Conservation (phyloP, 2,888 invertebrate genomes). For the Muschampia plurimacula region DNA sequence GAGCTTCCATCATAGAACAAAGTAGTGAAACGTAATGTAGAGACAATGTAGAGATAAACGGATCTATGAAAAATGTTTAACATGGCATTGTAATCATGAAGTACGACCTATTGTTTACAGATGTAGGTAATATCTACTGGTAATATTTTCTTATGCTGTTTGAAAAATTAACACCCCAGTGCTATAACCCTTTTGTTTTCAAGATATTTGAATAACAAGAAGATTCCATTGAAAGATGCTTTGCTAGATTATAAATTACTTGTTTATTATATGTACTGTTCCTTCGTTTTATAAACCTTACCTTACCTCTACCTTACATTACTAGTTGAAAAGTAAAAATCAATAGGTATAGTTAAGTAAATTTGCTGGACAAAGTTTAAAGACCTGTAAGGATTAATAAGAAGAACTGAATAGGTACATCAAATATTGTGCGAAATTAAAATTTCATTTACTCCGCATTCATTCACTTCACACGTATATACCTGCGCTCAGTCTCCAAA, state of each 20-base stretch:
- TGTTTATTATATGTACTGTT: not conserved
- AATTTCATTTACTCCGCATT: too few species aligned
- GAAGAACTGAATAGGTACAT: too few species aligned
- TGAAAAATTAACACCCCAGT: constrained; percentile 22
- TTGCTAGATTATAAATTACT: not conserved
- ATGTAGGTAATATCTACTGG: not conserved
- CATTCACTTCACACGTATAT: too few species aligned
- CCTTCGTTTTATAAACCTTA: not conserved
- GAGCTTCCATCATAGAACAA: not conserved
- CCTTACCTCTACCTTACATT: too few species aligned
- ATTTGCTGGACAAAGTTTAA: too few species aligned
- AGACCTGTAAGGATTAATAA: too few species aligned
- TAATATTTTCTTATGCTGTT: constrained; percentile 33
- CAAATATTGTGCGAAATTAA: too few species aligned
- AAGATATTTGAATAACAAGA: not conserved
- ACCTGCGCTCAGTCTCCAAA: too few species aligned
- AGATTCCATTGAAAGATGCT: not conserved
- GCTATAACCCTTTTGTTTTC: not conserved
- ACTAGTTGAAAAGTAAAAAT: too few species aligned
- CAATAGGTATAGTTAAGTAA: too few species aligned
- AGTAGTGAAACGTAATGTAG: constrained; percentile 3
- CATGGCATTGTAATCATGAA: constrained; percentile 28
- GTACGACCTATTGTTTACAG: constrained; percentile 37
- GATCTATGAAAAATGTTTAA: constrained; percentile 37
- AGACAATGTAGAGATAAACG: constrained; percentile 30